Evolutionary conservation across 2,888 invertebrate species (phyloP).

Genomic region (Thalpophila matura): DNA sequence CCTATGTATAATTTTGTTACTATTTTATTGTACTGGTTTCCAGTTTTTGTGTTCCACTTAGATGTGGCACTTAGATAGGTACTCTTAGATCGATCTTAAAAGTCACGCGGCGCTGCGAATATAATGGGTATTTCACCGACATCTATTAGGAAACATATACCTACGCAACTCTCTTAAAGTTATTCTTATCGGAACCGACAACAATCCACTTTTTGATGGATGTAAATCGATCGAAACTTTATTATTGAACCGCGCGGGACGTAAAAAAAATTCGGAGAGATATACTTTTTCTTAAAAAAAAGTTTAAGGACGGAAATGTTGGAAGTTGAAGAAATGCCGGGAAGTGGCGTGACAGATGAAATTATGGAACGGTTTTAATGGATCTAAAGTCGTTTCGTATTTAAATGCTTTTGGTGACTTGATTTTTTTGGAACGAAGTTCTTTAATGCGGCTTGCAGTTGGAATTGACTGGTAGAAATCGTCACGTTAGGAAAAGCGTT

Average conservation of each 20-base stretch:
- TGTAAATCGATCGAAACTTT: conserved; percentile 76
- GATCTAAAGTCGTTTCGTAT: conserved; percentile 47
- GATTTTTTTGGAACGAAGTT: no score
- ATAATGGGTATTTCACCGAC: no score
- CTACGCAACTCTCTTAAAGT: conserved; percentile 45
- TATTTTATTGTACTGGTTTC: no score
- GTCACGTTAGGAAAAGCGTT: no score
- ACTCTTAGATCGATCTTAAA: no score
- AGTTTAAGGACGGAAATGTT: conserved; percentile 61
- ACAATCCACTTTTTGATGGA: conserved; percentile 73
- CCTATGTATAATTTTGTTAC: no score
- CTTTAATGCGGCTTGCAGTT: no score
- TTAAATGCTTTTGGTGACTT: conserved; percentile 24
- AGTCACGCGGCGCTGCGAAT: no score
- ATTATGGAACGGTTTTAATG: conserved; percentile 57
- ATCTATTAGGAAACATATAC: no score
- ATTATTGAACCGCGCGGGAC: conserved; percentile 70
- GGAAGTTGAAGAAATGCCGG: conserved; percentile 62
- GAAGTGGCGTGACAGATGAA: conserved; percentile 53
- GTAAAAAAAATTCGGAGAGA: conserved; percentile 63
- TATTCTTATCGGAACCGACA: conserved; percentile 57
- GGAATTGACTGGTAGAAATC: no score
- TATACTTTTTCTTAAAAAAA: conserved; percentile 61
- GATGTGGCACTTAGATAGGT: no score
- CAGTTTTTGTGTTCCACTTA: no score